Conservation (phyloP, 2,797 vertebrate genomes). For the Natrix natrix region DNA sequence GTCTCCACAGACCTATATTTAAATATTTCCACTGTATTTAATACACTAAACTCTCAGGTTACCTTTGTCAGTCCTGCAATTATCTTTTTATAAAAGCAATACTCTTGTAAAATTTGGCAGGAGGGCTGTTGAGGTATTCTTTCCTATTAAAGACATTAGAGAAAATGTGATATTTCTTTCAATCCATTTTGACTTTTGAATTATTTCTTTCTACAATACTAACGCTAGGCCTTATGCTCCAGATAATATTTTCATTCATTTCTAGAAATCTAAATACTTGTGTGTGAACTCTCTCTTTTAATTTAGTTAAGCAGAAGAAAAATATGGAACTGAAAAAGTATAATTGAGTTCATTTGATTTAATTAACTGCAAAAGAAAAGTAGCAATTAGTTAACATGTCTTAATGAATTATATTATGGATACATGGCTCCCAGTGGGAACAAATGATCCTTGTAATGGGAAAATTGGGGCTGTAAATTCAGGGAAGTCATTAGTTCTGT, state of each 20-base stretch:
- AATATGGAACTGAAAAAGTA: conserved; percentile 47
- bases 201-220: neutral
- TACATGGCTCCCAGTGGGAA: conserved; percentile 45
- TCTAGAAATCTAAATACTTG: neutral
- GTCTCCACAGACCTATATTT: neutral
- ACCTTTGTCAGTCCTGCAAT: neutral
- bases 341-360: conserved; percentile 65
- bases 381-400: conserved; percentile 61
- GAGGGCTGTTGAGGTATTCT: rapidly evolving
- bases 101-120: neutral
- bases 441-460: conserved; percentile 48
- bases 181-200: conserved; percentile 9
- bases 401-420: conserved; percentile 63
- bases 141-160: neutral
- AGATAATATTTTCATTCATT: conserved; percentile 21
- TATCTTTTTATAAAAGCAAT: neutral
- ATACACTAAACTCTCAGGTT: neutral
- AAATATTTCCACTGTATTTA: neutral
- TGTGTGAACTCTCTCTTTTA: neutral
- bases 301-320: conserved; percentile 53
- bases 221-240: neutral
- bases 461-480: conserved; percentile 32
- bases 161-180: neutral
- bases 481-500: neutral
- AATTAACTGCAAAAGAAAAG: conserved; percentile 65